These are phyloP conservation scores for Rhynchophorus ferrugineus DNA, from an alignment of 1,140 invertebrate species.

Conservation along the genomic window DNA sequence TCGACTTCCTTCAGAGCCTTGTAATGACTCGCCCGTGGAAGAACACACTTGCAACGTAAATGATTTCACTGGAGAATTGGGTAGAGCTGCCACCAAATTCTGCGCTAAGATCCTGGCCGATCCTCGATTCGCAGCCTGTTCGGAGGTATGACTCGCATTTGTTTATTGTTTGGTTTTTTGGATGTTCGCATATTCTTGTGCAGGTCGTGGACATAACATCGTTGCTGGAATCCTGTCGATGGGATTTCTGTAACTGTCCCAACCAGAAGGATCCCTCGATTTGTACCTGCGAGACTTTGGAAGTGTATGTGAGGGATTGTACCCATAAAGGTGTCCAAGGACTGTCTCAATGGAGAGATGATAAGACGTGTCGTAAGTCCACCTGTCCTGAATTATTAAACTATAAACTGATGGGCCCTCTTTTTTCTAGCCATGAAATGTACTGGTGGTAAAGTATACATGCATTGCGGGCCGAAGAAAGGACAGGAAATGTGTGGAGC, in stretches of 20 bases:
- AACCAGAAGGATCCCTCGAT: constrained; percentile 45
- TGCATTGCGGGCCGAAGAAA: constrained; percentile 54
- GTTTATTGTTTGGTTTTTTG: background rate
- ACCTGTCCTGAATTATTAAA: background rate
- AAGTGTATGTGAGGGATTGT: constrained; percentile 72
- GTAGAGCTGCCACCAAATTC: constrained; percentile 49
- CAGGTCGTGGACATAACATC: constrained; percentile 49
- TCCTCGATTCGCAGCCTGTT: constrained; percentile 55
- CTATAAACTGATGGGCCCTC: background rate
- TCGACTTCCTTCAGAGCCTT: too few relatives aligned
- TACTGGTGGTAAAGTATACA: constrained; percentile 59
- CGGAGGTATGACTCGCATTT: constrained; percentile 42
- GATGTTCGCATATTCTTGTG: constrained; percentile 17
- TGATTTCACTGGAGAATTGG: constrained; percentile 34
- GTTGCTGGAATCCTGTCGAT: constrained; percentile 59
- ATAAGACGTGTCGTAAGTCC: constrained; percentile 68
- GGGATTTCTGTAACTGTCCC: constrained; percentile 68
- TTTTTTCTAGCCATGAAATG: constrained; percentile 59
- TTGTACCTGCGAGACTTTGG: constrained; percentile 69
- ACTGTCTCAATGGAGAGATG: constrained; percentile 62
- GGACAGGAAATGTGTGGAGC: constrained; percentile 43
- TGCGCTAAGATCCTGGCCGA: constrained; percentile 57
- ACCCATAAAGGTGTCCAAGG: constrained; percentile 53
- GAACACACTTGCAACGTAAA: constrained; percentile 42
- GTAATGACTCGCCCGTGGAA: constrained; percentile 48